Percentiles rank a stretch among this genome's conserved stretches.
phyloP scores from a whole-genome alignment of 2,888 invertebrate genomes.

The Agrochola macilenta region DNA sequence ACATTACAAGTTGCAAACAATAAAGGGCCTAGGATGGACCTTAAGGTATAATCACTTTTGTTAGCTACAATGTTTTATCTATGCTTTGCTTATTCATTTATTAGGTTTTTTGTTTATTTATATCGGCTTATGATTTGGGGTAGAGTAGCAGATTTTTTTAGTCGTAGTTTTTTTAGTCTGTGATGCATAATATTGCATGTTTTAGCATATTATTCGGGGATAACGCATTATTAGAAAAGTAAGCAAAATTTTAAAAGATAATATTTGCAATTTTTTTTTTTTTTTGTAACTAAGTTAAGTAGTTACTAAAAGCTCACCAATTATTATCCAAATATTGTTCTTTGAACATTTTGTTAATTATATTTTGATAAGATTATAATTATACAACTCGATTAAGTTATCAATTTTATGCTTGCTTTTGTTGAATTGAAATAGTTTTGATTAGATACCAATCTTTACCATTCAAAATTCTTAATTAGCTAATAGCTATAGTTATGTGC shows the following conservation, averaged over 20 bases:
- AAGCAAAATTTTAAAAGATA: neutral
- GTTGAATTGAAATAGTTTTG: neutral
- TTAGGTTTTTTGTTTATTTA: neutral
- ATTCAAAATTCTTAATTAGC: neutral
- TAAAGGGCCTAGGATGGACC: conserved; percentile 6
- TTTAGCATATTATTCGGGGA: neutral
- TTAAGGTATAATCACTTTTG: neutral
- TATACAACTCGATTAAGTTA: neutral
- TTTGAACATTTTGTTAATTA: neutral
- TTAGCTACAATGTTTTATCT: neutral
- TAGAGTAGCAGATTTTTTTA: too few relatives aligned
- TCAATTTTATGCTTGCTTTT: neutral
- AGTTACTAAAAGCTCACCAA: neutral
- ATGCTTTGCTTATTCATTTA: neutral
- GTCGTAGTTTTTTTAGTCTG: too few relatives aligned
- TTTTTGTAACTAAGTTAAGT: neutral
- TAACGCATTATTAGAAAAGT: neutral
- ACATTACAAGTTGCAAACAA: neutral
- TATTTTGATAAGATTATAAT: neutral
- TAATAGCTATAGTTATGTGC: conserved; percentile 6
- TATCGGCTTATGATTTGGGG: neutral
- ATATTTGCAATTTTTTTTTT: neutral
- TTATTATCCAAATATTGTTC: neutral
- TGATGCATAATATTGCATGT: neutral
- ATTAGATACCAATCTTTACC: neutral